A percentile compares a stretch with the other conserved stretches of the same genome.
phyloP scores from a whole-genome alignment of 1,140 invertebrate species.

The Sminthurides bifidus region DNA sequence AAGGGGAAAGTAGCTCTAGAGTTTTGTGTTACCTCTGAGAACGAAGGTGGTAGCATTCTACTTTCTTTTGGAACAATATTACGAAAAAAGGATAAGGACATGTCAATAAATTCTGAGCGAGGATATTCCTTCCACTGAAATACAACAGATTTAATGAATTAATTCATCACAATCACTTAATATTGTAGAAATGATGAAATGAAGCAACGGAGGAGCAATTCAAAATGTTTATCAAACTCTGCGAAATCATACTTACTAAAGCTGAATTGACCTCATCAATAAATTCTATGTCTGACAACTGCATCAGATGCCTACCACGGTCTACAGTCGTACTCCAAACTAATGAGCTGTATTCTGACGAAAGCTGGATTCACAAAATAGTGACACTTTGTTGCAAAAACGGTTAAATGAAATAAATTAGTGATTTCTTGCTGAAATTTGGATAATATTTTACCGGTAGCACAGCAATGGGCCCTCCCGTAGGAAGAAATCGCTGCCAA shows the following conservation, averaged over 20 bases:
- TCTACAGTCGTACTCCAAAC: constrained; percentile 76
- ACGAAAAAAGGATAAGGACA: constrained; percentile 20
- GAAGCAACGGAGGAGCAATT: constrained; percentile 14
- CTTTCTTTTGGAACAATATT: constrained; percentile 15
- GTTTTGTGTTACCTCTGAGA: constrained; percentile 50
- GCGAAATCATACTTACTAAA: constrained; percentile 47
- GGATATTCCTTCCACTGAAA: constrained; percentile 57
- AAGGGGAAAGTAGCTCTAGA: constrained; percentile 80
- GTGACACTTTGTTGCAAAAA: no score
- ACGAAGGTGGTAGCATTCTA: constrained; percentile 58
- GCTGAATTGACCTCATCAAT: constrained; percentile 79
- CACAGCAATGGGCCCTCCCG: constrained; percentile 71
- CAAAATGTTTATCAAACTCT: no score
- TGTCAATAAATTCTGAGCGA: constrained; percentile 42
- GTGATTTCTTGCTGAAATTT: background rate
- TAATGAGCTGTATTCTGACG: constrained; percentile 62
- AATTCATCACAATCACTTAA: background rate
- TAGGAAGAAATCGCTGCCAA: constrained; percentile 89
- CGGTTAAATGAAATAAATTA: no score
- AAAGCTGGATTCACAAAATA: constrained; percentile 40
- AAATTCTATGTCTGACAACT: constrained; percentile 63
- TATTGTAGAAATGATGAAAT: constrained; percentile 9
- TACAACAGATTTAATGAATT: constrained; percentile 15
- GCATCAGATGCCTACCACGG: constrained; percentile 59
- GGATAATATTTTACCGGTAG: constrained; percentile 67